Evolutionary conservation across 2,888 invertebrate genomes (phyloP), one percentile per base, ranked within the genome.

Genomic region (Megastigmus dorsalis): DNA sequence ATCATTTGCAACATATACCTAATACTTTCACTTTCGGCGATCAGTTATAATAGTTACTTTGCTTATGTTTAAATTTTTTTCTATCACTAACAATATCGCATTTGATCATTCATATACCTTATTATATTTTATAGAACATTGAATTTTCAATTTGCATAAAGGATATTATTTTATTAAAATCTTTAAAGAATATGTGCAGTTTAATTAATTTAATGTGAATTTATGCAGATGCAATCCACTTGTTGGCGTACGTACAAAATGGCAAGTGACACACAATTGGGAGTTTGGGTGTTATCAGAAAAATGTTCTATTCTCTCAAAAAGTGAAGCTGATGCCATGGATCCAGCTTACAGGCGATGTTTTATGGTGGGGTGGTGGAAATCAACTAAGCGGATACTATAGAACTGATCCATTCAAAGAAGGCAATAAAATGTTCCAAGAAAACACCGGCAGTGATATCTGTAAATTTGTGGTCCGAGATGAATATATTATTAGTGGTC

Each of bases 291-390:
- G 85, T 59, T 92, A 90, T 79, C 82, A 85, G 13, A 90, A 90
- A 76, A 86, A 84, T 33, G 82, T 88, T 13, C 85, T 90, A 48
- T 88, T 89, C 67, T 88, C 88, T 54, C 88, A 89, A 59, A 82
- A 82, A 4, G 84, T 84, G 50, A 90, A 89, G 83, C 88, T 89
- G 76, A 89, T 91, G 82, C 91, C 92, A 48, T 90, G 90, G 88
- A 79, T 92, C 7, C 86, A 89, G 57, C 80, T 92, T 38, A 89
- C 90, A 7, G 85, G 85, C 0, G 86, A 90, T 20, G 82, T 82
- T 33, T 78, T 92, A 0, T 92, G 91, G 89, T 88, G 91, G 76
- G 90, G 91, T 52, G 88, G 90, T 79, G 90, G 89, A 26, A 86
- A 80, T 78, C 81, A 79, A 59, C 85, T 86, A 33, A 78, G 78